Conservation (phyloP, 2,888 invertebrate genomes). For the Drosophila aldrichi region DNA sequence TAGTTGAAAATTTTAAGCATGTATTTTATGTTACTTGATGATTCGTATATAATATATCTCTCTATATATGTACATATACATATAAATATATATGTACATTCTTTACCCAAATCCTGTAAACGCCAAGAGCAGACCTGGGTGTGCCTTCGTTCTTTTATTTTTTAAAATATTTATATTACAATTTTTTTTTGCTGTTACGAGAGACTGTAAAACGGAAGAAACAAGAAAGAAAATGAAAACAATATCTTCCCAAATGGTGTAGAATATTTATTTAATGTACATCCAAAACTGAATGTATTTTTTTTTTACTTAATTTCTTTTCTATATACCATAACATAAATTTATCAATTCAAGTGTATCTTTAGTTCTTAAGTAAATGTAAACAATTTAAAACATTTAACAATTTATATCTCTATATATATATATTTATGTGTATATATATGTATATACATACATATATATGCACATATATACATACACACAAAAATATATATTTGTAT, state of each 20-base stretch:
- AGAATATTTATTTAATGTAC: conserved; percentile 59
- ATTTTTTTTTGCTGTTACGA: conserved; percentile 38
- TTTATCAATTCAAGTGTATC: conserved; percentile 50
- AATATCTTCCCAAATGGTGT: conserved; percentile 51
- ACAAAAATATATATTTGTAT: conserved; percentile 27
- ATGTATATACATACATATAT: conserved; percentile 15
- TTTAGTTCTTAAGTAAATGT: conserved; percentile 57
- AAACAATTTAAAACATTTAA: conserved; percentile 52
- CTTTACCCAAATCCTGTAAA: conserved; percentile 19
- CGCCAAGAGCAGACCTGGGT: conserved; percentile 34
- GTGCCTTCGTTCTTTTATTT: conserved; percentile 55
- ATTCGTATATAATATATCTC: conserved; percentile 22
- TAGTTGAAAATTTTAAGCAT: conserved; percentile 53
- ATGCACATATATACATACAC: conserved; percentile 17
- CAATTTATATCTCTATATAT: conserved; percentile 30
- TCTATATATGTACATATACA: conserved; percentile 4
- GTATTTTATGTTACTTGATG: conserved; percentile 55
- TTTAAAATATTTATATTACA: conserved; percentile 17
- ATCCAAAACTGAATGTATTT: conserved; percentile 53
- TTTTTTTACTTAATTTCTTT: conserved; percentile 52
- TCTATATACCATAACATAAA: conserved; percentile 45
- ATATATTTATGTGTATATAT: conserved; percentile 27
- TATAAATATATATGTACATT: conserved; percentile 42
- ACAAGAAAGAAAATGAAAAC: conserved; percentile 20
- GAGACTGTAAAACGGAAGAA: conserved; percentile 39